phyloP scores from a whole-genome alignment of 2,888 invertebrate genomes.

The Tenthredo distinguenda region DNA sequence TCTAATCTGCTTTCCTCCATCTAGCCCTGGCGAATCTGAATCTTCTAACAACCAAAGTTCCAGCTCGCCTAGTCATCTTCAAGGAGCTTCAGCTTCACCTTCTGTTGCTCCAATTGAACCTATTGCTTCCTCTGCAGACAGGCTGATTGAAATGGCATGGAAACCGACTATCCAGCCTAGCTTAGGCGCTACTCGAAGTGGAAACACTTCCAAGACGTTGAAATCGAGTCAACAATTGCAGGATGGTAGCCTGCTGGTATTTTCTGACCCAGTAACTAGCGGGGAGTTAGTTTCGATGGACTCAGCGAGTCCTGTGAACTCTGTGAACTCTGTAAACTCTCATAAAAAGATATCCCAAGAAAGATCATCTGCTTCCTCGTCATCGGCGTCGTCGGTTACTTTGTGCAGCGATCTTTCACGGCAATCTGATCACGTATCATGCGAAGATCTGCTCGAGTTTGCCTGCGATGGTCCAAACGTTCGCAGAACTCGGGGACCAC shows the following conservation, averaged over 20 bases:
- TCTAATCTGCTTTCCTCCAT: constrained; percentile 6
- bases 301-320: constrained; percentile 3
- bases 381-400: neutral
- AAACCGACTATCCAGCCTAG: constrained; percentile 3
- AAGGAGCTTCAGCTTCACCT: neutral
- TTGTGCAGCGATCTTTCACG: constrained; percentile 67
- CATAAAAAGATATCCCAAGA: constrained; percentile 52
- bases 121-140: neutral
- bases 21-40: neutral
- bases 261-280: constrained; percentile 35
- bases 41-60: constrained; percentile 1
- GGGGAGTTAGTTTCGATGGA: constrained; percentile 51
- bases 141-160: constrained; percentile 19
- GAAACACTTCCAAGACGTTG: neutral
- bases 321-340: constrained; percentile 13
- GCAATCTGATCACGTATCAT: constrained; percentile 90
- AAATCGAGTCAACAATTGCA: neutral
- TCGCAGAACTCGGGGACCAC: constrained; percentile 86
- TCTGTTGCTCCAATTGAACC: neutral
- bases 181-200: neutral
- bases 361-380: constrained; percentile 45
- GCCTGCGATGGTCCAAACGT: constrained; percentile 88
- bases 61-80: neutral
- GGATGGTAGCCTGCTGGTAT: constrained; percentile 20
- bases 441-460: constrained; percentile 94